These are phyloP conservation scores for Crotalus viridis DNA, from an alignment of 2,113 vertebrate genomes.

Conservation along the genomic window DNA sequence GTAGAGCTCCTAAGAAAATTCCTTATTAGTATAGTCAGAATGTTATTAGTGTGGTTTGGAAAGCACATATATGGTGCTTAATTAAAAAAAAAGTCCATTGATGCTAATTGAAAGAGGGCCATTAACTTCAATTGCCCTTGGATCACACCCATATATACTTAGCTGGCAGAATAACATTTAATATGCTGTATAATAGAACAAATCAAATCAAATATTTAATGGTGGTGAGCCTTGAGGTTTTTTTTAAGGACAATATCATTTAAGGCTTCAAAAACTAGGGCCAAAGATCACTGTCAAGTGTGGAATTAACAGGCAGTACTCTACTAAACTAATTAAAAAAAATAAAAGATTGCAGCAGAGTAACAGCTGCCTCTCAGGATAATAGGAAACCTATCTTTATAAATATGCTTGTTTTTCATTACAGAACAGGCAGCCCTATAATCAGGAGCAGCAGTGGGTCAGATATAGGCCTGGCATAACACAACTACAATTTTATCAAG, in stretches of 20 bases:
- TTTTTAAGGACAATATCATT: conserved; percentile 42
- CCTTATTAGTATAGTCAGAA: neutral
- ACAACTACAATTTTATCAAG: conserved; percentile 57
- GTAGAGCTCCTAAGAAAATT: neutral
- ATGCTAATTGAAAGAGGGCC: conserved; percentile 46
- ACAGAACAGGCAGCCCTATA: conserved; percentile 58
- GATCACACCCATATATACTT: conserved; percentile 43
- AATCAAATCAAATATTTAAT: conserved; percentile 11
- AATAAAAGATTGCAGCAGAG: conserved; percentile 35
- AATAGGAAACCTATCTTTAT: conserved; percentile 60
- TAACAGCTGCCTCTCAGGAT: conserved; percentile 51
- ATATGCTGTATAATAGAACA: neutral
- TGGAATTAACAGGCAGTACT: conserved; percentile 43
- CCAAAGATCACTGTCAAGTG: conserved; percentile 40
- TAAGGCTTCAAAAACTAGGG: conserved; percentile 32
- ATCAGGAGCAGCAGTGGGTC: conserved; percentile 51
- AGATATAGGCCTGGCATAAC: conserved; percentile 56
- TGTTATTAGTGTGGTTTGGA: conserved; percentile 3
- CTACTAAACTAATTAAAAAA: conserved; percentile 51
- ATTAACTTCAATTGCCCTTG: conserved; percentile 48
- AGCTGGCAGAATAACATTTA: conserved; percentile 48
- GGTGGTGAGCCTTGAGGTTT: conserved; percentile 32
- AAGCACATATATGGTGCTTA: neutral
- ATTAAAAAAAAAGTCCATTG: conserved; percentile 12
- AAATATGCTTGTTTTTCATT: conserved; percentile 51